Conservation (phyloP, 2,113 vertebrate genomes). For the Thamnophis sirtalis region DNA sequence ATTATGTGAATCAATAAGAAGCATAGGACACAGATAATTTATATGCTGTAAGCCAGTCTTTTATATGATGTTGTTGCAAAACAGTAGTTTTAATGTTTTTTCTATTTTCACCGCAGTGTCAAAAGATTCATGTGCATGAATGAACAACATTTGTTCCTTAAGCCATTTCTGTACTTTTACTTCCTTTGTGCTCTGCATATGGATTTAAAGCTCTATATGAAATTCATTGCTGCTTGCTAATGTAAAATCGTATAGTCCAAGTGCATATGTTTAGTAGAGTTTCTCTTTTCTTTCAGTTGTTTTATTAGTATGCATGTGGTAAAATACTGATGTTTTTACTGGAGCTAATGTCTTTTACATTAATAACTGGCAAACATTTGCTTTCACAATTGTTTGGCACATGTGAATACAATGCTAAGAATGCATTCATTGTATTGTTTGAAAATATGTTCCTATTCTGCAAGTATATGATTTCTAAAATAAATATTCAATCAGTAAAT, state of each 20-base stretch:
- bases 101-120: not conserved
- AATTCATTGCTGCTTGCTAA: not conserved
- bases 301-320: not conserved
- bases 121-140: not conserved
- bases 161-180: not conserved
- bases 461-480: not conserved
- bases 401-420: not conserved
- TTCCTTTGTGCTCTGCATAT: not conserved
- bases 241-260: not conserved
- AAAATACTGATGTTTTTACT: not conserved
- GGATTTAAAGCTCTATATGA: not conserved
- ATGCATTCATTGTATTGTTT: not conserved
- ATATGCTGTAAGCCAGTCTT: not conserved
- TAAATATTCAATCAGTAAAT: not conserved
- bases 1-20: not conserved
- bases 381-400: not conserved
- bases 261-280: not conserved
- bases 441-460: not conserved
- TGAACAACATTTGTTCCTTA: not conserved
- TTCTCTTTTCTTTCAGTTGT: not conserved
- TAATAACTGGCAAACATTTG: not conserved
- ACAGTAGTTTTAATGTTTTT: not conserved
- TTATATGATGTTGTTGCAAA: not conserved
- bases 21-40: not conserved
- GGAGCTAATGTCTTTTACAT: not conserved